Base-by-base conservation (phyloP, 2,888 invertebrate species). In the Drosophila mimica region DNA sequence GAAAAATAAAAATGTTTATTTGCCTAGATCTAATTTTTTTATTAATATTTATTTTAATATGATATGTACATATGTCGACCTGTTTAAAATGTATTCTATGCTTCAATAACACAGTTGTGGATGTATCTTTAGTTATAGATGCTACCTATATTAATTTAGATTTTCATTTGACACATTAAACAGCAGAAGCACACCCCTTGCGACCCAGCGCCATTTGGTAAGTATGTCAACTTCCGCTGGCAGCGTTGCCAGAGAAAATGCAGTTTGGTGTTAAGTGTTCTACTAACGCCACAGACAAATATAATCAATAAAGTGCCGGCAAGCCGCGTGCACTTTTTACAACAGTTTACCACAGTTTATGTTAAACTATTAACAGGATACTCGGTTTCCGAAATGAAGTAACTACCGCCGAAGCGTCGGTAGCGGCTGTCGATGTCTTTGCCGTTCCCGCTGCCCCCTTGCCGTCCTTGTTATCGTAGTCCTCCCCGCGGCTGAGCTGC, bases 291-390 rank as follows among this genome's bases (percentile, higher is more conserved):
- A 51, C 52, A 43, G 66, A 66, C 65, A 52, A 56, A 49, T 63
- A 77, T 84, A 84, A 89, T 85, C 84, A 85, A 85, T 85, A 89
- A 84, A 76, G 54, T 61, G 51, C 46, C 62, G 69, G 72, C 87
- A 56, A 74, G 60, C 70, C 68, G 54, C 43, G 72, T 69, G 80
- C 88, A 82, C 74, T 87, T 80, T 75, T 83, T 82, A 76, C 88
- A 85, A 74, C 86, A 90, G 83, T 88, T 90, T 90, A 76, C 88
- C 90, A 78, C 86, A 90, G 86, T 90, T 90, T 90, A 88, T 87
- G 87, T 88, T 90, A 74, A 88, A 88, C 90, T 88, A 87, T 90
- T 90, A 90, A 87, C 89, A 81, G 90, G 90, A 90, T 81, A 63
- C 79, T 76, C 66, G 74, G 74, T 76, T 79, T 90, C 90, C 88